phyloP scores from a whole-genome alignment of 2,888 invertebrate genomes.

The Leptopilina drosophilae region DNA sequence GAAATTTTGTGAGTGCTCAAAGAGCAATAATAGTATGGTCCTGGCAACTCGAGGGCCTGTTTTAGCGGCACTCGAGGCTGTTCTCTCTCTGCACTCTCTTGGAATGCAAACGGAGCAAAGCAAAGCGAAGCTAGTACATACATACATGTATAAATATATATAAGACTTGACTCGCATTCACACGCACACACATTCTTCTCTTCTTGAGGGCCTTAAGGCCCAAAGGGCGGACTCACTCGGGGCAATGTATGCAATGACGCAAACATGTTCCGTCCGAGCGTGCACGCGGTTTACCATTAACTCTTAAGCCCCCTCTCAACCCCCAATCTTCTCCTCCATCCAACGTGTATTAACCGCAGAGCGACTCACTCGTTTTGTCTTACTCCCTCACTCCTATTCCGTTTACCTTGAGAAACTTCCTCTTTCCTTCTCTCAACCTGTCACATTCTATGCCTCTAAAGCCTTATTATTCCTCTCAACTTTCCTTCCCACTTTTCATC shows the following conservation, averaged over 20 bases:
- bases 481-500: slow-evolving; percentile 27
- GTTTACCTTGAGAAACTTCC: slow-evolving; percentile 40
- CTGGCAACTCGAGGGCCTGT: slow-evolving; percentile 50
- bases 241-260: slow-evolving; percentile 48
- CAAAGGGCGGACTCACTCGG: slow-evolving; percentile 49
- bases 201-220: slow-evolving; percentile 41
- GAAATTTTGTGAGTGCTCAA: slow-evolving; percentile 8
- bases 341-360: slow-evolving; percentile 24
- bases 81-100: slow-evolving; percentile 49
- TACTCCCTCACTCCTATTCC: slow-evolving; percentile 44
- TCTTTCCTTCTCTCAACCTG: slow-evolving; percentile 33
- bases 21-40: slow-evolving; percentile 28
- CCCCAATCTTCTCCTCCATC: slow-evolving; percentile 27
- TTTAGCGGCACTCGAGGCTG: slow-evolving; percentile 54
- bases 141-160: too few relatives aligned
- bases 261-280: slow-evolving; percentile 50
- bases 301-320: slow-evolving; percentile 10
- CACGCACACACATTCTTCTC: slow-evolving; percentile 52
- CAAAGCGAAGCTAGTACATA: slow-evolving; percentile 57
- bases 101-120: slow-evolving; percentile 72
- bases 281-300: slow-evolving; percentile 35
- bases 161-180: slow-evolving; percentile 55
- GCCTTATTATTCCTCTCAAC: slow-evolving; percentile 33
- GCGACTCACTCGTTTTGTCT: slow-evolving; percentile 43
- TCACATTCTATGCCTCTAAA: slow-evolving; percentile 8